These are phyloP conservation scores for Hypercompe scribonia DNA, from an alignment of 2,888 invertebrate genomes.

Conservation along the genomic window DNA sequence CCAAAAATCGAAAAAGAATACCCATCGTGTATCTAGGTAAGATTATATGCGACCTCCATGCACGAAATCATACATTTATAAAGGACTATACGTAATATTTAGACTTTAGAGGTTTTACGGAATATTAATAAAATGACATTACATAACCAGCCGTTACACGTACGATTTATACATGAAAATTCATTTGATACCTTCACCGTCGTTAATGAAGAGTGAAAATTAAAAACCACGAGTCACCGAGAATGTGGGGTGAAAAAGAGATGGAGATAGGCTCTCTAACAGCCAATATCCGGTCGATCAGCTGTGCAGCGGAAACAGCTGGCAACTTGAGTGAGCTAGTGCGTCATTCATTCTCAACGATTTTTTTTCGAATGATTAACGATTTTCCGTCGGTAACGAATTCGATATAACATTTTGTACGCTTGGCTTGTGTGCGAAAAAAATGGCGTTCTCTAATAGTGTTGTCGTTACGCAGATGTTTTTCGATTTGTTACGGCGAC, in stretches of 20 bases:
- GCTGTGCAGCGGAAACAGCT: constrained; percentile 84
- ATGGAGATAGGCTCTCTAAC: constrained; percentile 68
- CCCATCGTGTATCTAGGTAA: too few species aligned
- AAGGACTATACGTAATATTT: background rate
- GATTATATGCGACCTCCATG: too few species aligned
- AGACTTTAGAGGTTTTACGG: too few species aligned
- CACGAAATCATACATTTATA: too few species aligned
- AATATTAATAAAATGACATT: constrained; percentile 11
- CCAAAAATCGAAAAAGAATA: too few species aligned
- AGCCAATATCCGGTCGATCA: constrained; percentile 85
- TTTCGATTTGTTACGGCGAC: constrained; percentile 56
- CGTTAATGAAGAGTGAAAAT: constrained; percentile 74
- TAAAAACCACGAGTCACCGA: constrained; percentile 64
- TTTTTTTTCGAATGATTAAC: constrained; percentile 70
- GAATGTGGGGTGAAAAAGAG: constrained; percentile 60
- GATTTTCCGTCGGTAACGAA: constrained; percentile 67
- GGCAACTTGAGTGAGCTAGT: constrained; percentile 70
- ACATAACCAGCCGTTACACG: constrained; percentile 19
- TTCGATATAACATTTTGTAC: constrained; percentile 59
- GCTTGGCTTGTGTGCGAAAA: constrained; percentile 51
- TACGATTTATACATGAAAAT: constrained; percentile 34
- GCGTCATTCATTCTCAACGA: constrained; percentile 69
- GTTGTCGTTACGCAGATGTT: constrained; percentile 54
- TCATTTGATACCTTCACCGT: constrained; percentile 56
- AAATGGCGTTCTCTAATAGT: constrained; percentile 59